Evolutionary conservation across 1,140 invertebrate genomes (phyloP).

Genomic region (Zaprionus ghesquierei): DNA sequence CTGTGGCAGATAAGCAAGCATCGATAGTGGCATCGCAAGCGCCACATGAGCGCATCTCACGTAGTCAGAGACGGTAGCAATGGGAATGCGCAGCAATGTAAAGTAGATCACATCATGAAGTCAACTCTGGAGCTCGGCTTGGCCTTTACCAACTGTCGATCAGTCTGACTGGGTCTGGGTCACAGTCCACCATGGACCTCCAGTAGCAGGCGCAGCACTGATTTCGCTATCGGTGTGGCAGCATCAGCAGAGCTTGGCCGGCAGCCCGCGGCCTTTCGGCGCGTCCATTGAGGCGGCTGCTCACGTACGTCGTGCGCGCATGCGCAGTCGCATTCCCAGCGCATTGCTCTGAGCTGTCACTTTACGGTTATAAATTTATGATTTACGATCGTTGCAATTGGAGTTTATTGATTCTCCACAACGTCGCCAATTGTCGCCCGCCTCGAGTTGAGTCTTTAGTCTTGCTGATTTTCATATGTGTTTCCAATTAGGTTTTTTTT

Average conservation of each 20-base stretch:
- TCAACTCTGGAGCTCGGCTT: neutral
- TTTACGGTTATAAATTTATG: conserved; percentile 82
- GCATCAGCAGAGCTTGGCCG: conserved; percentile 20
- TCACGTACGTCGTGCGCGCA: conserved; percentile 46
- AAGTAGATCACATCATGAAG: conserved; percentile 66
- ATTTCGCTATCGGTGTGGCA: conserved; percentile 51
- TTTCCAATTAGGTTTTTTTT: neutral
- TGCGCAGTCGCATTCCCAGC: conserved; percentile 63
- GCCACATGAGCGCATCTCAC: conserved; percentile 53
- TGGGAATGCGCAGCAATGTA: conserved; percentile 57
- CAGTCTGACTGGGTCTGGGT: neutral
- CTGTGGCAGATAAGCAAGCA: conserved; percentile 55
- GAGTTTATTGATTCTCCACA: conserved; percentile 80
- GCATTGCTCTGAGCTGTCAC: conserved; percentile 77
- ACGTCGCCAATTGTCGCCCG: conserved; percentile 59
- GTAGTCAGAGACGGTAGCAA: conserved; percentile 17
- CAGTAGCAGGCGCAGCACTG: conserved; percentile 37
- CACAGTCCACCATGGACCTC: conserved; percentile 22
- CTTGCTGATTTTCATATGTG: neutral
- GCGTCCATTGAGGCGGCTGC: conserved; percentile 33
- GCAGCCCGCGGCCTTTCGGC: neutral
- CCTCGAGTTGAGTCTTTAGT: neutral
- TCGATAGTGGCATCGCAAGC: conserved; percentile 64
- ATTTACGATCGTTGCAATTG: conserved; percentile 78
- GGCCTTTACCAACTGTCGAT: conserved; percentile 1